These are phyloP conservation scores for Rhinopomastus cyanomelas DNA, from an alignment of 2,113 vertebrate species.

Conservation along the genomic window DNA sequence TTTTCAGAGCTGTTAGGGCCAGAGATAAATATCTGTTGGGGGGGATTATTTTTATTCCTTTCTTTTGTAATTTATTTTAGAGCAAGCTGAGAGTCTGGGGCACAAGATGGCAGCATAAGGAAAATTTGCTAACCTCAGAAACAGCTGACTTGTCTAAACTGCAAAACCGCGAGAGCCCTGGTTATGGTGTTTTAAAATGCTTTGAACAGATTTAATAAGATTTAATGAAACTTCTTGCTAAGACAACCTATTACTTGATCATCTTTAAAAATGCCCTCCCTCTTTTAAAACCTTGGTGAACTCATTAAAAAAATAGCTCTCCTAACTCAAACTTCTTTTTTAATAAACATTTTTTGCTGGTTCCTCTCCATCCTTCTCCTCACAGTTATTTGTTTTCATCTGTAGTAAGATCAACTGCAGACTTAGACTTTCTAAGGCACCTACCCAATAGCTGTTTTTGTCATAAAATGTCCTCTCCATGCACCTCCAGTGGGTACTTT, in stretches of 20 bases:
- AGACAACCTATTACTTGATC: neutral
- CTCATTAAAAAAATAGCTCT: neutral
- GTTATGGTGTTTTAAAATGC: neutral
- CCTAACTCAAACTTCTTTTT: neutral
- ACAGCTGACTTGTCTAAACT: neutral
- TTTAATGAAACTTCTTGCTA: neutral
- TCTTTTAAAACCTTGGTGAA: neutral
- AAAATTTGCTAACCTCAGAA: slow-evolving; percentile 4
- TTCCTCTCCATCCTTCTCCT: fast-evolving
- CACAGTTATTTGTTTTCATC: neutral
- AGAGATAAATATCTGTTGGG: neutral
- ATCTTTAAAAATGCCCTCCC: neutral
- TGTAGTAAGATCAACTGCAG: neutral
- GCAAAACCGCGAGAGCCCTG: neutral
- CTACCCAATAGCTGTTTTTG: neutral
- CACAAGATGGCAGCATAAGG: slow-evolving; percentile 50
- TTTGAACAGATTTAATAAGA: neutral
- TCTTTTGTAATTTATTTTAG: neutral
- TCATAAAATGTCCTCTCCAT: neutral
- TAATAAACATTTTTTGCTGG: neutral
- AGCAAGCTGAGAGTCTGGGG: neutral
- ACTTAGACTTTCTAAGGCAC: neutral
- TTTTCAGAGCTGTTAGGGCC: neutral
- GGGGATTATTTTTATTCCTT: fast-evolving
- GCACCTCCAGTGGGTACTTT: neutral